Evolutionary conservation across 2,797 vertebrate genomes (phyloP), one percentile per base, ranked within the genome.

Genomic region (Sus cebifrons): DNA sequence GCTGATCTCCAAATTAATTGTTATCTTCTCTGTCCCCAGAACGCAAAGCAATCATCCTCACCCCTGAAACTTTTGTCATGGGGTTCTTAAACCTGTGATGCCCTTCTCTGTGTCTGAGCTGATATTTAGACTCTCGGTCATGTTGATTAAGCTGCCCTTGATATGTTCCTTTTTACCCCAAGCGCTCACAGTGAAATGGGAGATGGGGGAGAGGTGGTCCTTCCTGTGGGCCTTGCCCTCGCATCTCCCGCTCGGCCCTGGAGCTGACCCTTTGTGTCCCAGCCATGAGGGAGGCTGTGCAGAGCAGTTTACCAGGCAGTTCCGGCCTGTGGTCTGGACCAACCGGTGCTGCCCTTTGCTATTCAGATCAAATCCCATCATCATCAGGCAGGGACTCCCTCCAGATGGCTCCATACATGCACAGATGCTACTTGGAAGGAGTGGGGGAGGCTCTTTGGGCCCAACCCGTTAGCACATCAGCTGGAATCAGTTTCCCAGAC

Each of bases 321-420:
- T 8, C 73, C 13, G 65, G 29, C 21, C 32, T 95, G 68, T 95
- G 58, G 27, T 90, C 29, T 49, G 73, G 81, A 84, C 23, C 56
- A 96, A 67, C 16, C 9, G 0, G 70, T 17, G 54, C 49, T 77
- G 29, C 86, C 71, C 40, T 95, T 40, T 67, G 74, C 56, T 86
- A n/a, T 88, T 89, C 73, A 94, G 29, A 87, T 56, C 71, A 68
- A 21, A 94, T 79, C 25, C 74, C 75, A 91, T 67, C 64, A 89
- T 70, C 32, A 54, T 62, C 65, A 95, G 23, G 20, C 0, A 0
- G 21, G 54, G 32, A 90, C 0, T 0, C 20, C 32, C 58, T 96
- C 84, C 71, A 95, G 77, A 96, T 89, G 84, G 82, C 36, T 86
- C 86, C 70, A 88, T 20, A 18, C 4, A 2, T 0, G n/a, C n/a